Evolutionary conservation across 2,113 vertebrate genomes (phyloP), one percentile per base, ranked within the genome.

Genomic region (Pitta sordida): DNA sequence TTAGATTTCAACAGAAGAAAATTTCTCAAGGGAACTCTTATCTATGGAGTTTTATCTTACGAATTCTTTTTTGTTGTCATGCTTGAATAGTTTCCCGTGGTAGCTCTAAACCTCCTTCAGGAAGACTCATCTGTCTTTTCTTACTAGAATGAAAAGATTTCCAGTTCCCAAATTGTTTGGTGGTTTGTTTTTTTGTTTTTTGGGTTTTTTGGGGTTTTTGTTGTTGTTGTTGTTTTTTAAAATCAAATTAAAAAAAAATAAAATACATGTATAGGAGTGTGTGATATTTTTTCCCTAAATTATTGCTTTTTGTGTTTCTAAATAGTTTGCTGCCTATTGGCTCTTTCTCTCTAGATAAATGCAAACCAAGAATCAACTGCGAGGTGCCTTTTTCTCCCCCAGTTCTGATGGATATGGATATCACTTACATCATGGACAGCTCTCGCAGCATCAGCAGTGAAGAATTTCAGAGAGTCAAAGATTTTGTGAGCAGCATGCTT

Each of bases 351-450:
- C 24, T 94, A 99, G 99, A 99, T 93, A 96, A 97, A 48, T 99
- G 99, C 83, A 95, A 24, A 8, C 98, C 95, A 18, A 83, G 78
- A 21, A 44, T 24, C 4, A 84, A 89, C 30, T 99, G 99, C 23
- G 8, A 77, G 34, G 73, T 69, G 27, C 88, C 93, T 37, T 70
- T 39, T 53, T 43, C 79, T 12, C 9, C 7, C 34, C 96, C 96
- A 13, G 92, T 98, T 95, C 34, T 78, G 13, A 96, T 97, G 27
- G 96, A 98, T 21, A 39, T 98, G 96, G 99, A 99, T 95, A 90
- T 99, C 70, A 97, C 95, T 4, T 90, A 98, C 55, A 46, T 99
- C 83, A 68, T 98, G 90, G 99, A 99, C 52, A 82, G 98, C 73
- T 99, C 99, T 82, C 82, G 22, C 17, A 95, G 97, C 62, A 41